Base-by-base conservation (phyloP, 2,888 invertebrate genomes). In the Ethmia dodecea region DNA sequence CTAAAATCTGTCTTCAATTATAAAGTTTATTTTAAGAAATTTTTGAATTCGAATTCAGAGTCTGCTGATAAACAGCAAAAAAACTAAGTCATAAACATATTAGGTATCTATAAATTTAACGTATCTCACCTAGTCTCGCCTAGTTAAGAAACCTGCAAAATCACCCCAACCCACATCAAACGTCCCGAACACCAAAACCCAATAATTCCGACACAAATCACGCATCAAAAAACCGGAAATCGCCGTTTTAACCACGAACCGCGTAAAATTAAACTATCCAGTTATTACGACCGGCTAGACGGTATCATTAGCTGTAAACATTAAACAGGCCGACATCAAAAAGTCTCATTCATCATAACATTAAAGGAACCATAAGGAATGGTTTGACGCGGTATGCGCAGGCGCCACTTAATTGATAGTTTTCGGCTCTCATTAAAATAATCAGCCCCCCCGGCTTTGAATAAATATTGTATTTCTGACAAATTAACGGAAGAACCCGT, bases 331-430 rank as follows among this genome's bases (percentile, higher is more conserved):
- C 31, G 39, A 47, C 55, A 61, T 62, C 60, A 65, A 63, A 52
- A 59, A 52, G 50, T 27, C 36, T 49, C 63, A 68, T 64, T 58
- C 52, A 60, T 64, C 65, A 60, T 45, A 40, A 49, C 52, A 55
- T 47, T 41, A 43, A 40, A 45, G 27, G 22, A 5, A 3, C 36
- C n/a, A n/a, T 30, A 2, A 16, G 31, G 5, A 10, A 43, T 46
- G 45, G 52, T 65, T 62, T 58, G 62, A 61, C 46, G 43, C 49
- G 53, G 56, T 53, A 6, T 25, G n/a, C 32, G 12, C 37, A 60
- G 79, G 81, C 81, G 81, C 80, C 84, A 58, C 46, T 61, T 83
- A 84, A 81, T 81, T 80, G 73, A 76, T 83, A 78, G 79, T 70
- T 73, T 60, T 52, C 50, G 59, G 48, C 47, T 49, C 65, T 76